Percentiles rank a stretch among this genome's conserved stretches.
Conservation (phyloP, 2,888 invertebrate species). For the Chrysodeixis includens region DNA sequence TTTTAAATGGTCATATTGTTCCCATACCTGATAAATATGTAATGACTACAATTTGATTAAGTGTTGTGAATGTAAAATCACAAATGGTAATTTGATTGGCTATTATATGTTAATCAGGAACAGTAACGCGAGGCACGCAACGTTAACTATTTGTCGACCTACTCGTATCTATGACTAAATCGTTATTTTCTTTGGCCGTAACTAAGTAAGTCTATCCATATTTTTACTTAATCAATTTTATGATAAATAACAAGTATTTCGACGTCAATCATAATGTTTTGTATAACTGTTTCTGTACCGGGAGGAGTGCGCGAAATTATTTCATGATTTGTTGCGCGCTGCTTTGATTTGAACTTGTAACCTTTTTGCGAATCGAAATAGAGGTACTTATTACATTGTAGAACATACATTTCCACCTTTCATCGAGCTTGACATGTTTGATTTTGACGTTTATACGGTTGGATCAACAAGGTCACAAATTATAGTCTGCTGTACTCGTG, state of each 20-base stretch:
- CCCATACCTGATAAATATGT: conserved; percentile 62
- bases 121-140: conserved; percentile 71
- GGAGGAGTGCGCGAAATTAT: conserved; percentile 44
- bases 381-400: conserved; percentile 51
- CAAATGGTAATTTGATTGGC: conserved; percentile 74
- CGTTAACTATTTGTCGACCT: conserved; percentile 54
- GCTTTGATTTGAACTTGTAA: conserved; percentile 66
- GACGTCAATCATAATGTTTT: conserved; percentile 56
- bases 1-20: conserved; percentile 59
- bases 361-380: conserved; percentile 62
- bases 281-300: conserved; percentile 53
- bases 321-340: conserved; percentile 52
- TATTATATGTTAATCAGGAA: conserved; percentile 79
- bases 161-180: conserved; percentile 47
- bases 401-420: conserved; percentile 45
- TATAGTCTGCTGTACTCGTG: conserved; percentile 57
- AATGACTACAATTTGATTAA: conserved; percentile 68
- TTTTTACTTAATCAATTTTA: conserved; percentile 50
- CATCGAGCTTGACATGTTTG: conserved; percentile 60
- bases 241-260: conserved; percentile 51
- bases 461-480: conserved; percentile 59
- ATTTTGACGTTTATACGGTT: conserved; percentile 58
- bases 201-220: conserved; percentile 38
- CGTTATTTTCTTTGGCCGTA: conserved; percentile 42
- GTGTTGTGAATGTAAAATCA: conserved; percentile 70